Evolutionary conservation across 2,888 invertebrate species (phyloP), one percentile per base, ranked within the genome.

Genomic region (Caradrina kadenii): DNA sequence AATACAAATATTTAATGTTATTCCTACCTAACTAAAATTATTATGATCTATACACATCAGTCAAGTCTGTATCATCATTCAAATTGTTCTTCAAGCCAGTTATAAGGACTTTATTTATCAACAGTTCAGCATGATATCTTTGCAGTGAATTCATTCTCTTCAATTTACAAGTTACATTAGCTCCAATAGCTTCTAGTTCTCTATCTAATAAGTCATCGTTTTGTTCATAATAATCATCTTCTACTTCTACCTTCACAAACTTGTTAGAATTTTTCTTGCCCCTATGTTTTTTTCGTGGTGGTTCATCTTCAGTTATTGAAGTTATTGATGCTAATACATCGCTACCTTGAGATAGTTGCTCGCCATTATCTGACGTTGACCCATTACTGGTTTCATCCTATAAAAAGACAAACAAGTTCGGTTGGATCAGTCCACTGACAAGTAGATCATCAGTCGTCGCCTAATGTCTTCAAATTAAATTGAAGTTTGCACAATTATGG

Each of bases 101-200:
- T 56, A 89, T 86, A 10, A 90, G 70, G 11, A 90, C 89, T 85
- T 89, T 90, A 65, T 89, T 89, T 49, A 90, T 88, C 21, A 90
- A 69, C 26, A 88, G 67, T 66, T 90, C 90, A 0, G 90, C 90
- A 42, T 81, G 83, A 58, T 82, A 86, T 48, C 90, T 82, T 66
- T 90, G 90, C 7, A 85, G 76, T 6, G 75, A 35, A 6, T 76
- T 80, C 90, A 90, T 90, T 59, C 89, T 77, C 66, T 86, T 87
- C 1, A 90, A 68, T 63, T 90, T 90, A 70, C 86, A 89, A 10
- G 84, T 81, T 2, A 90, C 89, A 64, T 89, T 89, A 13, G 87
- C 80, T 15, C 88, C 88, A 49, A 89, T 86, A 13, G 89, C 87
- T n/a, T 84, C 83, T 35, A 83, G 82, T 69, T 89, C 89, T 49